These are phyloP conservation scores for Rhegmatorhina hoffmannsi DNA, from an alignment of 2,113 vertebrate species.

Conservation along the genomic window DNA sequence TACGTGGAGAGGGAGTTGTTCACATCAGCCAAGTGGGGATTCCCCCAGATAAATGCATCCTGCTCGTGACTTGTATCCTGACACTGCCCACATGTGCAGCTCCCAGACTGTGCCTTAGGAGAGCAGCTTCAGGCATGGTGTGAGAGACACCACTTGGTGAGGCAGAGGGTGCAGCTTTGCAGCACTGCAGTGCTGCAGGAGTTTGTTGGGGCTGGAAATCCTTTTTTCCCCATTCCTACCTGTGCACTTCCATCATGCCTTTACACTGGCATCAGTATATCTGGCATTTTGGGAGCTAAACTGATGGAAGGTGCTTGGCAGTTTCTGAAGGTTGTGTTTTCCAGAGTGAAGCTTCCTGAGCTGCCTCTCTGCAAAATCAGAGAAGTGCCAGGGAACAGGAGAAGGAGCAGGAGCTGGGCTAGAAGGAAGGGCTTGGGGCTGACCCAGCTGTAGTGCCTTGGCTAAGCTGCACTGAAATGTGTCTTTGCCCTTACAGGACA, in stretches of 20 bases:
- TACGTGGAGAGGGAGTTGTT: not conserved
- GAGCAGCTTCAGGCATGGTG: not conserved
- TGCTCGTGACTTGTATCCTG: not conserved
- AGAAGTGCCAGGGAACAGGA: not conserved
- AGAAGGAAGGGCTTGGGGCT: not conserved
- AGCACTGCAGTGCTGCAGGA: not conserved
- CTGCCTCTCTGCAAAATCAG: not conserved
- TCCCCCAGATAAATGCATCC: not conserved
- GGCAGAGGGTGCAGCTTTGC: not conserved
- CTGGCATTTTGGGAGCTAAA: not conserved
- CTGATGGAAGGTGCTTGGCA: not conserved
- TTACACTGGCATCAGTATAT: not conserved
- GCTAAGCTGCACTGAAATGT: not conserved
- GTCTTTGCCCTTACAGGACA: not conserved
- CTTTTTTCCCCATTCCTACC: not conserved
- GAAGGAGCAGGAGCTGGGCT: not conserved
- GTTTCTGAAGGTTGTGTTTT: not conserved
- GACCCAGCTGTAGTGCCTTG: not conserved
- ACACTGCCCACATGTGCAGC: accelerated
- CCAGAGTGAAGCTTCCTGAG: not conserved
- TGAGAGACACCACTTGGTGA: not conserved
- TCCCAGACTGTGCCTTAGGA: not conserved
- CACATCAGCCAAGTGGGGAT: not conserved
- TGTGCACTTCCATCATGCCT: not conserved
- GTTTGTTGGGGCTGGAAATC: not conserved